Evolutionary conservation across 2,113 vertebrate genomes (phyloP).

Genomic region (Picathartes gymnocephalus): DNA sequence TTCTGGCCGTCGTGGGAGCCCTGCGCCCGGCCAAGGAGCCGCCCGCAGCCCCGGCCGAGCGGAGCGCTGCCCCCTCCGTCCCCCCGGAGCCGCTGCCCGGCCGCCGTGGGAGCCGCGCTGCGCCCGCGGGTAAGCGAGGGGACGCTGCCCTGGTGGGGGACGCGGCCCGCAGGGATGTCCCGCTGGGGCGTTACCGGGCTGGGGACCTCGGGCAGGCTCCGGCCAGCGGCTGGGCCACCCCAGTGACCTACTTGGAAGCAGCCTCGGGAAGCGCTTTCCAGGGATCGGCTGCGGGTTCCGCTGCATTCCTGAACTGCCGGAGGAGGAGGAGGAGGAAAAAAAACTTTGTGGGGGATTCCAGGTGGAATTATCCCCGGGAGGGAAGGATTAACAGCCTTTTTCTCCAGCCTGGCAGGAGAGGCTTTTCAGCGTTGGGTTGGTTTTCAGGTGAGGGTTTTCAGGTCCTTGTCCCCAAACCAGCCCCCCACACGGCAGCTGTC

Average conservation of each 20-base stretch:
- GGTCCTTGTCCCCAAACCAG: neutral
- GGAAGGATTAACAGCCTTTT: neutral
- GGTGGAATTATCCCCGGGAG: neutral
- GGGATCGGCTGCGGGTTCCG: neutral
- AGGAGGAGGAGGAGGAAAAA: neutral
- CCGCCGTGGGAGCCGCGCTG: neutral
- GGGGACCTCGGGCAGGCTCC: neutral
- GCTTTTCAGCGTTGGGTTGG: no score
- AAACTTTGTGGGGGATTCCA: neutral
- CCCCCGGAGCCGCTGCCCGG: neutral
- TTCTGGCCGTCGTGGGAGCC: neutral
- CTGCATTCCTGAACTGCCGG: fast-evolving
- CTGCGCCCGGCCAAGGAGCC: neutral
- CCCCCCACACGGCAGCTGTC: fast-evolving
- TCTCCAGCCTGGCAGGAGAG: fast-evolving
- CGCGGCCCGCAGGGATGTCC: fast-evolving
- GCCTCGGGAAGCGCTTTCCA: neutral
- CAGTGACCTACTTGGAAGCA: neutral
- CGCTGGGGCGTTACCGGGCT: neutral
- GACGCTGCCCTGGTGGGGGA: neutral
- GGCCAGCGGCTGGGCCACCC: neutral
- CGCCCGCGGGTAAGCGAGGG: neutral
- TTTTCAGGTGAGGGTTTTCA: fast-evolving
- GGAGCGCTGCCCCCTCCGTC: neutral
- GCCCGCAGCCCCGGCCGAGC: neutral